phyloP scores from a whole-genome alignment of 2,113 vertebrate species.

The Atherinomorus stipes region DNA sequence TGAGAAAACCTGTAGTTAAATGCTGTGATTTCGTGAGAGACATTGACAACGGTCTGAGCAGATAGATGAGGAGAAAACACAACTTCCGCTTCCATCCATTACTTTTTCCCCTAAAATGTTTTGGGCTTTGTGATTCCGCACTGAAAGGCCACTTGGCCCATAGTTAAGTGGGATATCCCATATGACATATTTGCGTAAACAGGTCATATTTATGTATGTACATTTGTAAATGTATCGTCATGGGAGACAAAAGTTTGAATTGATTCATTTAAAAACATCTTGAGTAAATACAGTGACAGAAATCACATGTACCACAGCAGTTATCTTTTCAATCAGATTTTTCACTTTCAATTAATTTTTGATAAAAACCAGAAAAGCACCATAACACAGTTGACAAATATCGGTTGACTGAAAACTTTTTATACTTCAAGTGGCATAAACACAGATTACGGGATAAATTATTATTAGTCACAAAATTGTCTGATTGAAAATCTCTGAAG shows the following conservation, averaged over 20 bases:
- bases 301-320: too few relatives aligned
- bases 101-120: neutral
- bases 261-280: too few relatives aligned
- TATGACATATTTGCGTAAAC: too few relatives aligned
- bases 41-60: constrained; percentile 20
- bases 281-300: too few relatives aligned
- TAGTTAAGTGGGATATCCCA: neutral
- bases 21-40: too few relatives aligned
- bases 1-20: too few relatives aligned
- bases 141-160: neutral
- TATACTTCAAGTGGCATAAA: neutral
- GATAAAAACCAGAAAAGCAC: neutral
- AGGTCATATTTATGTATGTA: neutral
- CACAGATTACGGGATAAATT: neutral
- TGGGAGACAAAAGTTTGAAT: too few relatives aligned
- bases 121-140: neutral
- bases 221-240: neutral
- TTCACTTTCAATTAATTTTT: neutral
- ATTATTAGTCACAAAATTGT: neutral
- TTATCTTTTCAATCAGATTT: too few relatives aligned
- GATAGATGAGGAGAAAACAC: constrained; percentile 23
- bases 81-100: constrained; percentile 8
- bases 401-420: neutral
- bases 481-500: neutral
- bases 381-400: neutral